Evolutionary conservation across 2,888 invertebrate genomes (phyloP).

Genomic region (Rhagonycha fulva): DNA sequence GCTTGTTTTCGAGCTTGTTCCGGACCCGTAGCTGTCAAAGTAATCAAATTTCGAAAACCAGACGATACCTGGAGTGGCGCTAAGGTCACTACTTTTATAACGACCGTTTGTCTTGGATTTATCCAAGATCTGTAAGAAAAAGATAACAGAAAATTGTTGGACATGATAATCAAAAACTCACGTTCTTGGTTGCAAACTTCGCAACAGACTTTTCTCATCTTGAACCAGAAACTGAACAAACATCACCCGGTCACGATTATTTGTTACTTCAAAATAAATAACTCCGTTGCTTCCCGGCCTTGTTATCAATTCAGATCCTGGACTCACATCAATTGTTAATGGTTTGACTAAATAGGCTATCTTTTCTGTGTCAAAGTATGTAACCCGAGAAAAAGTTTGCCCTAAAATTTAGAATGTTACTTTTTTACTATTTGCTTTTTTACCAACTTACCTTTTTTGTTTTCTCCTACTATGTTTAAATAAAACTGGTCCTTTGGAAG

Average conservation of each 20-base stretch:
- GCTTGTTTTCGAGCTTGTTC: conserved; percentile 53
- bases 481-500: conserved; percentile 39
- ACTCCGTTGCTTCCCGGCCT: conserved; percentile 47
- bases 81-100: conserved; percentile 58
- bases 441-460: conserved; percentile 39
- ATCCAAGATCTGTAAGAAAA: conserved; percentile 51
- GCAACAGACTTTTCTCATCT: conserved; percentile 63
- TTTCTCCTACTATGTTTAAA: conserved; percentile 44
- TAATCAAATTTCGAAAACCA: conserved; percentile 64
- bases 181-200: conserved; percentile 61
- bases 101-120: conserved; percentile 62
- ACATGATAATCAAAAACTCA: conserved; percentile 49
- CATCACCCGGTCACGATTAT: conserved; percentile 64
- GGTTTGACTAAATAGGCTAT: conserved; percentile 38
- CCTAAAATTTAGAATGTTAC: conserved; percentile 32
- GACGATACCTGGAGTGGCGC: conserved; percentile 50
- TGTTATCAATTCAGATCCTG: conserved; percentile 56
- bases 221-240: conserved; percentile 64
- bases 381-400: conserved; percentile 42
- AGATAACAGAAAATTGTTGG: neutral
- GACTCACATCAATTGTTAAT: conserved; percentile 54
- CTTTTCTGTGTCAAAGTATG: conserved; percentile 37
- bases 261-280: conserved; percentile 75
- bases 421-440: neutral
- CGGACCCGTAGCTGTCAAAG: conserved; percentile 61